These are phyloP conservation scores for Australoheros scitulus DNA, from an alignment of 2,113 vertebrate genomes.

Conservation along the genomic window DNA sequence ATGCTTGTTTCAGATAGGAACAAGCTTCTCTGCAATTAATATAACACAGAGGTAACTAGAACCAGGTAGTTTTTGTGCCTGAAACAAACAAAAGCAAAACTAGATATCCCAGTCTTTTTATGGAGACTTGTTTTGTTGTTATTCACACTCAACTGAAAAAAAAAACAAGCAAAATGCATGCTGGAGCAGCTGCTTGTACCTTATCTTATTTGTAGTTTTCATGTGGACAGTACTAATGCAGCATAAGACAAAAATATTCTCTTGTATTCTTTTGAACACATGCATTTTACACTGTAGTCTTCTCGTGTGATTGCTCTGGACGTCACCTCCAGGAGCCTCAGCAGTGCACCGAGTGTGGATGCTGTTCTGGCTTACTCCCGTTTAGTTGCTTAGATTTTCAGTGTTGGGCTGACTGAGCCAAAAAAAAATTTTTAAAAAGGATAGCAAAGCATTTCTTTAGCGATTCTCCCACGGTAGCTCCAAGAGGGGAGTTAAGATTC, in stretches of 20 bases:
- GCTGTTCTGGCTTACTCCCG: slow-evolving; percentile 28
- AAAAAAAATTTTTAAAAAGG: slow-evolving; percentile 38
- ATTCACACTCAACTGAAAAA: not conserved
- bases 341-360: not conserved
- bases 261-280: not conserved
- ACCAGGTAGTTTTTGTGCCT: too few species aligned
- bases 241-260: not conserved
- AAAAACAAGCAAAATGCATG: not conserved
- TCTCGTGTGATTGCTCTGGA: not conserved
- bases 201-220: not conserved
- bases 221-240: not conserved
- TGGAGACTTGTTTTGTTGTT: too few species aligned
- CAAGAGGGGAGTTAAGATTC: slow-evolving; percentile 50
- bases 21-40: not conserved
- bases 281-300: not conserved
- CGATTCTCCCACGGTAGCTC: slow-evolving; percentile 32
- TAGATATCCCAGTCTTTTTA: too few species aligned
- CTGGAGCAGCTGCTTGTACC: not conserved
- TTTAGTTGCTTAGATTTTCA: slow-evolving; percentile 34
- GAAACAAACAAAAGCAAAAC: too few species aligned
- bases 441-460: slow-evolving; percentile 23
- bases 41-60: too few species aligned
- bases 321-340: slow-evolving; percentile 12
- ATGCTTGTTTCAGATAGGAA: not conserved
- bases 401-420: slow-evolving; percentile 32